Percentiles rank a stretch among this genome's conserved stretches.
Conservation (phyloP, 2,888 invertebrate genomes). For the Dascillus cervinus region DNA sequence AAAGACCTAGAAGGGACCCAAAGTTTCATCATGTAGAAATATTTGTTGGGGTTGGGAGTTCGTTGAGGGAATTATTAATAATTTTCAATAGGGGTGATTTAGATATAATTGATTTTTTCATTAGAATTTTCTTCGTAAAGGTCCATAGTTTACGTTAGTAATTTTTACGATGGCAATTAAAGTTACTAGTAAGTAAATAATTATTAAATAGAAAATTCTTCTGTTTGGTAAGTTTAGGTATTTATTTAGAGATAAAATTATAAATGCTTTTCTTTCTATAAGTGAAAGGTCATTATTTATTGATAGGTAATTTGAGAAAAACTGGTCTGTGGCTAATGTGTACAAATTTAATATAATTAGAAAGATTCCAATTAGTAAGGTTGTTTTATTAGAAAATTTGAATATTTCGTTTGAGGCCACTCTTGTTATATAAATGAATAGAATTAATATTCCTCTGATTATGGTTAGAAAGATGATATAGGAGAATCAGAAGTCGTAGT, state of each 20-base stretch:
- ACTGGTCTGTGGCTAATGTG: slow-evolving; percentile 29
- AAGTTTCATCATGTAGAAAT: slow-evolving; percentile 62
- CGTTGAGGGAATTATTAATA: slow-evolving; percentile 51
- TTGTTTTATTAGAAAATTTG: slow-evolving; percentile 35
- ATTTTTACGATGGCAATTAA: slow-evolving; percentile 54
- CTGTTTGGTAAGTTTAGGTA: slow-evolving; percentile 47
- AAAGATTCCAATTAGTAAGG: slow-evolving; percentile 27
- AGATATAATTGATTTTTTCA: slow-evolving; percentile 45
- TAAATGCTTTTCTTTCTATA: slow-evolving; percentile 8
- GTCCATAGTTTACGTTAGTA: slow-evolving; percentile 48
- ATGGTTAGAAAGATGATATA: slow-evolving; percentile 56
- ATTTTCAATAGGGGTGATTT: slow-evolving; percentile 49
- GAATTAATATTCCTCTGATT: slow-evolving; percentile 55
- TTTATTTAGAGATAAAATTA: slow-evolving; percentile 44
- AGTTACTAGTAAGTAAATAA: slow-evolving; percentile 53
- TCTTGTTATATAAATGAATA: slow-evolving; percentile 59
- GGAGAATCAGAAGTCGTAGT: slow-evolving; percentile 51
- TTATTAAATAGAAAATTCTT: slow-evolving; percentile 46
- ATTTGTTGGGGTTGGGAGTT: slow-evolving; percentile 53
- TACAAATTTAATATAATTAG: slow-evolving; percentile 31
- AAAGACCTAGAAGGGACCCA: slow-evolving; percentile 57
- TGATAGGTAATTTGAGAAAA: slow-evolving; percentile 29
- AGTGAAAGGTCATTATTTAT: slow-evolving; percentile 25
- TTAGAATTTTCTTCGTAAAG: slow-evolving; percentile 46
- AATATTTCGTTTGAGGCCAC: slow-evolving; percentile 56